These are phyloP conservation scores for Notolepis coatsorum DNA, from an alignment of 2,797 vertebrate genomes.

Conservation along the genomic window DNA sequence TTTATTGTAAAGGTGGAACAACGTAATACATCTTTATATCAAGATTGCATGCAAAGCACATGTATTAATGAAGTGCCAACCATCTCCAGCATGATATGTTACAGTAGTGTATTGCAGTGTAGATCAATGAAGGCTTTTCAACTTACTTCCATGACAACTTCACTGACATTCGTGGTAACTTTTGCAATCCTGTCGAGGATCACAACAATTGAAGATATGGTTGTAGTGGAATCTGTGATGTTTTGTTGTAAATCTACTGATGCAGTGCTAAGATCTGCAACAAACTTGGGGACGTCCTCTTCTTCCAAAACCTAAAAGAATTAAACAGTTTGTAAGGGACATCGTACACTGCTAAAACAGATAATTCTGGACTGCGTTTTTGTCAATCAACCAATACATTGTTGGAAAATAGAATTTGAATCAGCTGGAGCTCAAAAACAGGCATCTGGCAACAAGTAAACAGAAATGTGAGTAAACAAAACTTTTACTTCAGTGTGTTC, in stretches of 20 bases:
- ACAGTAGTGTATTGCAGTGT: neutral
- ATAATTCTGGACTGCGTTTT: too few relatives aligned
- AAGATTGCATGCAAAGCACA: neutral
- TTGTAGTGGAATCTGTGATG: conserved; percentile 65
- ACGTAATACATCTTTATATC: neutral
- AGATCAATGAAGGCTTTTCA: neutral
- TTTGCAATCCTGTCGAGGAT: conserved; percentile 79
- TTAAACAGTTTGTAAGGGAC: too few relatives aligned
- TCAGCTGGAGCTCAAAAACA: too few relatives aligned
- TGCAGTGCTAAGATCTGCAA: conserved; percentile 37
- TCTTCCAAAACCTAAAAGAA: conserved; percentile 43
- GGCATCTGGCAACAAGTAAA: too few relatives aligned
- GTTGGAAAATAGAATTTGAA: too few relatives aligned
- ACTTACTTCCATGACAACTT: conserved; percentile 58
- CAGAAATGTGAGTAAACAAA: too few relatives aligned
- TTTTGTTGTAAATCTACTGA: neutral
- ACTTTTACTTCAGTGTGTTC: too few relatives aligned
- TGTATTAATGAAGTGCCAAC: neutral
- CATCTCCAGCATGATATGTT: neutral
- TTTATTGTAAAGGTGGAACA: neutral
- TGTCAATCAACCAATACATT: too few relatives aligned
- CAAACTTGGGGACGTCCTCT: conserved; percentile 48
- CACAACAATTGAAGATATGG: conserved; percentile 75
- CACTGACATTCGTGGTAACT: conserved; percentile 1
- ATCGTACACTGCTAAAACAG: too few relatives aligned